A percentile compares a stretch with the other conserved stretches of the same genome.
phyloP scores from a whole-genome alignment of 1,140 invertebrate species.

The Schlechtendalia chinensis region DNA sequence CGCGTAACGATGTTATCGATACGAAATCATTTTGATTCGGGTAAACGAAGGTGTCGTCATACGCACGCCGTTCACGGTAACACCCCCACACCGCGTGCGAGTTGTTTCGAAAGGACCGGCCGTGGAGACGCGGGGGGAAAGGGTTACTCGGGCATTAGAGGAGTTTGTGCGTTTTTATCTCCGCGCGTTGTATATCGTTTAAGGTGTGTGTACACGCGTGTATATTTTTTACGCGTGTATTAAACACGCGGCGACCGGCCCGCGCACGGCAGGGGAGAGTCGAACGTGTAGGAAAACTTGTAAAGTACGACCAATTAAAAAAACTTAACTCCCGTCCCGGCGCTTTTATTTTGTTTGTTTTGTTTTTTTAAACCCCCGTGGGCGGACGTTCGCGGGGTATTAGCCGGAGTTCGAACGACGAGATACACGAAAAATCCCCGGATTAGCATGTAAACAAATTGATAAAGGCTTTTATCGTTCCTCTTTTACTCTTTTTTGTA shows the following conservation, averaged over 20 bases:
- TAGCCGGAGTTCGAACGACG: background rate
- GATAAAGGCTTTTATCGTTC: conserved; percentile 47
- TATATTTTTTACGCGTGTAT: no score
- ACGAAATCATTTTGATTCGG: no score
- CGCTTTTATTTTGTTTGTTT: background rate
- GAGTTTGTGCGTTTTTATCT: conserved; percentile 25
- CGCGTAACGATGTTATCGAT: no score
- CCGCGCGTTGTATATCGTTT: no score
- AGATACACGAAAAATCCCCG: conserved; percentile 12
- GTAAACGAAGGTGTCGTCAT: no score
- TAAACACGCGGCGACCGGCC: no score
- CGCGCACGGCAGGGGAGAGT: background rate
- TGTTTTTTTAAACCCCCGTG: background rate
- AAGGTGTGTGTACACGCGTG: no score
- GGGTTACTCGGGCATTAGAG: conserved; percentile 32
- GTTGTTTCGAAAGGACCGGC: background rate
- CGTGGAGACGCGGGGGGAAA: conserved; percentile 10
- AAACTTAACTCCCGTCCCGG: conserved; percentile 25
- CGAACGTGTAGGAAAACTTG: conserved; percentile 33
- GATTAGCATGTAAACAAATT: conserved; percentile 48
- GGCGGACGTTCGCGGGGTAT: conserved; percentile 6
- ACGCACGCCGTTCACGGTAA: no score
- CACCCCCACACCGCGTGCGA: no score
- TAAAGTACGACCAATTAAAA: conserved; percentile 49
- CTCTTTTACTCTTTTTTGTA: background rate